These are phyloP conservation scores for Hirtodrosophila histrioides DNA, from an alignment of 2,888 invertebrate species.

Conservation along the genomic window DNA sequence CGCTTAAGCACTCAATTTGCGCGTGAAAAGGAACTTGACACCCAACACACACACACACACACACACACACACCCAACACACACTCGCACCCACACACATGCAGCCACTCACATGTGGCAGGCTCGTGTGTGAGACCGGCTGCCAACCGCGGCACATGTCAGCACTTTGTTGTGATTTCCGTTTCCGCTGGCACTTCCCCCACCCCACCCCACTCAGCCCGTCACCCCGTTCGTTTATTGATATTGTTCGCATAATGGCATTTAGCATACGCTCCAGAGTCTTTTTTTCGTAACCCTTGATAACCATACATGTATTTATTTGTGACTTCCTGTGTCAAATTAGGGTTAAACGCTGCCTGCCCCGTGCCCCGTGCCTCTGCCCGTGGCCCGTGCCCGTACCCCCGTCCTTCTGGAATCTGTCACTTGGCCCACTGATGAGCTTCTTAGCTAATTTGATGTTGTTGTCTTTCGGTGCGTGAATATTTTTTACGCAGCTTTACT, in stretches of 20 bases:
- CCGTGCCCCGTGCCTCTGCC: neutral
- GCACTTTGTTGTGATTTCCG: slow-evolving; percentile 83
- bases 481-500: slow-evolving; percentile 43
- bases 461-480: slow-evolving; percentile 34
- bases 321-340: slow-evolving; percentile 78
- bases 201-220: neutral
- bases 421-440: slow-evolving; percentile 1
- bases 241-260: slow-evolving; percentile 72
- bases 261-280: slow-evolving; percentile 65
- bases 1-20: slow-evolving; percentile 80
- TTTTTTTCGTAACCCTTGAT: slow-evolving; percentile 64
- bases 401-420: too few relatives aligned
- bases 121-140: slow-evolving; percentile 28
- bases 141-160: slow-evolving; percentile 77
- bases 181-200: slow-evolving; percentile 63
- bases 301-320: slow-evolving; percentile 73
- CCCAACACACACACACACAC: slow-evolving; percentile 45
- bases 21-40: slow-evolving; percentile 80
- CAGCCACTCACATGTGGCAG: neutral
- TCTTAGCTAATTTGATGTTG: slow-evolving; percentile 62
- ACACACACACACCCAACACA: slow-evolving; percentile 48
- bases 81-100: slow-evolving; percentile 12
- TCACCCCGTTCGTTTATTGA: slow-evolving; percentile 66
- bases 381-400: neutral
- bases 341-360: slow-evolving; percentile 64